Evolutionary conservation across 1,140 invertebrate genomes (phyloP), one percentile per base, ranked within the genome.

Genomic region (Dinoponera quadriceps): DNA sequence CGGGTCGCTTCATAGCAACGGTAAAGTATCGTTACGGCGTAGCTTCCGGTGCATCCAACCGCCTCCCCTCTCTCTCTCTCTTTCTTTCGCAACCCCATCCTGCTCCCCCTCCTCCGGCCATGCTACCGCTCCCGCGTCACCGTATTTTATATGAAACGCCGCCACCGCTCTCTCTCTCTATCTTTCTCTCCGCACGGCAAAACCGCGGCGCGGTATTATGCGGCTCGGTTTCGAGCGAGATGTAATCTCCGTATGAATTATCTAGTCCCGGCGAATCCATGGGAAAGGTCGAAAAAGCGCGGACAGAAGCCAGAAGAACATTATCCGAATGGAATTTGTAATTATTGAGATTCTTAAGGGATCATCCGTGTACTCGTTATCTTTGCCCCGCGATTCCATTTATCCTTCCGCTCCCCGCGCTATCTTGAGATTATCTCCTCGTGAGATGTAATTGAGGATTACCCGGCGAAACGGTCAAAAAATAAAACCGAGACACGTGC

Each of bases 1-100:
- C 25, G 16, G 27, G 20, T 18, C 54, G 55, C 66, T 66, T 63
- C 82, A 59, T 65, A 69, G 55, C 29, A 22, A 69, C 55, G 83
- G 38, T 62, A 78, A 85, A 88, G 83, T 73, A 88, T 85, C 83
- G 71, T 87, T 87, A 87, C 69, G 68, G 51, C 38, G 16, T 63
- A 48, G 27, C 49, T 38, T 44, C 51, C 38, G 48, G n/a, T 71
- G 33, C 51, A 69, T 54, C 69, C 68, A 54, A 72, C 57, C 44
- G 22, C 59, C 55, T 18, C 25, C 27, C 1, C 13, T 20, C 2
- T n/a, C 5, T n/a, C n/a, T 7, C n/a, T 20, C 20, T 20, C 22
- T 7, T 16, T 7, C 1, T 9, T 29, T 25, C 20, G 25, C 20
- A n/a, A 3, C 3, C 38, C 9, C 38, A 9, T 11, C 38, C 7